Evolutionary conservation across 2,888 invertebrate genomes (phyloP), one percentile per base, ranked within the genome.

Genomic region (Lordiphosa andalusiaca): DNA sequence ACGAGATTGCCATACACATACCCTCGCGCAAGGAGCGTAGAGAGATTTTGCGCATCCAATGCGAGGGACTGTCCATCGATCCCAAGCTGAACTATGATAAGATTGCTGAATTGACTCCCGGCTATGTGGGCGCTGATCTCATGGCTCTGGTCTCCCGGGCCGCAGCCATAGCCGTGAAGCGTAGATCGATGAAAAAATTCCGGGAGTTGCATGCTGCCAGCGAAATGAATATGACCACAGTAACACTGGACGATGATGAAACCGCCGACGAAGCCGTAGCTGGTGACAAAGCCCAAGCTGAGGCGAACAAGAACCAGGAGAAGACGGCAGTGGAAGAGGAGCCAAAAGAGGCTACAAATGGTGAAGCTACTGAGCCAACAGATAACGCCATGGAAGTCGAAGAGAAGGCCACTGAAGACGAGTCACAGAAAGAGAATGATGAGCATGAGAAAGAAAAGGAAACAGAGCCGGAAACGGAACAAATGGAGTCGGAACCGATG

Each of bases 91-190:
- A 95, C 87, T 93, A 94, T 83, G 90, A 92, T 54, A 90, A 91
- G 48, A 90, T 99, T 65, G 97, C 98, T 21, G 93, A 94, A 77
- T 91, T 94, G 49, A 98, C 98, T 6, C 99, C 99, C 0, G 99
- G 99, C 0, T 99, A 94, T 91, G 98, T 98, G 35, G 99, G 98
- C 10, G 98, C 97, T 4, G 98, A 99, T 91, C 90, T 99, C 71
- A 92, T 94, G 88, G 94, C 96, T 0, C 91, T 98, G 52, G 93
- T 95, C 0, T 92, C 96, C 66, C 96, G 97, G 89, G 96, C 98
- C 2, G 95, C 96, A 7, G 94, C 96, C 87, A 93, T 93, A 72
- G 97, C 98, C 41, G 94, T 97, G 0, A 95, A 96, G 84, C 91
- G 94, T 4, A 77, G 88, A 21, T 89, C 87, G 6, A 73, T 86